Evolutionary conservation across 2,113 vertebrate genomes (phyloP), one percentile per base, ranked within the genome.

Genomic region (Gavialis gangeticus): DNA sequence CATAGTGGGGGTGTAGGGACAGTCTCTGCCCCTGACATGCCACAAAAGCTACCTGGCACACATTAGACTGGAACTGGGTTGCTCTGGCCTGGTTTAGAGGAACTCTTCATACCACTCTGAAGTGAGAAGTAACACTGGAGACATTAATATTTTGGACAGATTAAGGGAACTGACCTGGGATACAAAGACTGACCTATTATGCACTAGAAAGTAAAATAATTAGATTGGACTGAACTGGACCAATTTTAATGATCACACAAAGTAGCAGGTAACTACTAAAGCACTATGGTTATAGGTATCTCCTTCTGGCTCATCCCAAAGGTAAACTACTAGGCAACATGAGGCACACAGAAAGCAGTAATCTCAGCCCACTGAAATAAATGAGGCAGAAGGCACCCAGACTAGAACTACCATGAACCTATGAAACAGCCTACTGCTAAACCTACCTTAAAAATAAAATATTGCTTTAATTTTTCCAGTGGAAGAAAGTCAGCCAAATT

Each of bases 311-410:
- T n/a, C 25, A 79, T 46, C 16, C 75, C 30, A 27, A 71, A 46
- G 12, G 6, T 27, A 28, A 3, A 57, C 25, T n/a, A 54, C 17
- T 34, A 37, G 2, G 12, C n/a, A 69, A 12, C 30, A 22, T 6
- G 4, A 6, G 6, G 30, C 1, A 1, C 4, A 1, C 25, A 27
- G 6, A 3, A 83, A 14, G 25, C 3, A 12, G 5, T 57, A 25
- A 34, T 13, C 19, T 4, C 4, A 77, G 37, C 0, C 10, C 79
- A 60, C 0, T 3, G 5, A 79, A 78, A 81, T 0, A 87, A 89
- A 34, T 3, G n/a, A 34, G 75, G 46, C 21, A 37, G 14, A 3
- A 67, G 7, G 56, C 17, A 66, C 5, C 0, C 2, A 55, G 56
- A 66, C 27, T 28, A 64, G 8, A 66, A 66, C 15, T 66, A n/a